Conservation (phyloP, 2,797 vertebrate species). For the Diplodus puntazzo region DNA sequence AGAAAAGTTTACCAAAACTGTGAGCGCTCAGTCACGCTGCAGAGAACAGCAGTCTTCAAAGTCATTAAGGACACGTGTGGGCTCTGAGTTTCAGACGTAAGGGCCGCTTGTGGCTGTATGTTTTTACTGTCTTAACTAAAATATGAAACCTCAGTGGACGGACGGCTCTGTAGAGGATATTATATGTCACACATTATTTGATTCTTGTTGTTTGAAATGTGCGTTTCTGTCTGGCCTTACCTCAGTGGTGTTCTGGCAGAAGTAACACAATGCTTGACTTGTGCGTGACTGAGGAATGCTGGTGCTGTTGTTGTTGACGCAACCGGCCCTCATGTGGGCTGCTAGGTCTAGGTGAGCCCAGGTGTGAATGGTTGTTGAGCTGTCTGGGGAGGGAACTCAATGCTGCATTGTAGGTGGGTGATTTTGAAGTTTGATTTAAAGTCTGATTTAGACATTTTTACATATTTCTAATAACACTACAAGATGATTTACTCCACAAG, state of each 20-base stretch:
- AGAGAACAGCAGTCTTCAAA: too few relatives aligned
- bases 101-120: background rate
- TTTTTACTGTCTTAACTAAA: background rate
- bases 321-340: too few relatives aligned
- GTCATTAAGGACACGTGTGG: too few relatives aligned
- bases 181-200: background rate
- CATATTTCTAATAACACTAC: background rate
- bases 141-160: background rate
- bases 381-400: too few relatives aligned
- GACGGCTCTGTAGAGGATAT: background rate
- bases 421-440: too few relatives aligned
- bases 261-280: constrained; percentile 27
- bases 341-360: too few relatives aligned
- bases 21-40: too few relatives aligned
- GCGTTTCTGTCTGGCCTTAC: constrained; percentile 51
- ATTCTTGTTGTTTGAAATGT: background rate
- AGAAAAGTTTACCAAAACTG: too few relatives aligned
- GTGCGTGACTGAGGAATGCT: constrained; percentile 26
- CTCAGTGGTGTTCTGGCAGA: constrained; percentile 57
- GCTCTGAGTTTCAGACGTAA: background rate
- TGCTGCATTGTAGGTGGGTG: too few relatives aligned
- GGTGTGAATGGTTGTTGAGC: too few relatives aligned
- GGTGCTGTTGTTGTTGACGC: constrained; percentile 18
- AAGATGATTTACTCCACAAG: background rate
- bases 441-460: too few relatives aligned